These are phyloP conservation scores for Myotis davidii DNA, from an alignment of 2,113 vertebrate species.

Conservation along the genomic window DNA sequence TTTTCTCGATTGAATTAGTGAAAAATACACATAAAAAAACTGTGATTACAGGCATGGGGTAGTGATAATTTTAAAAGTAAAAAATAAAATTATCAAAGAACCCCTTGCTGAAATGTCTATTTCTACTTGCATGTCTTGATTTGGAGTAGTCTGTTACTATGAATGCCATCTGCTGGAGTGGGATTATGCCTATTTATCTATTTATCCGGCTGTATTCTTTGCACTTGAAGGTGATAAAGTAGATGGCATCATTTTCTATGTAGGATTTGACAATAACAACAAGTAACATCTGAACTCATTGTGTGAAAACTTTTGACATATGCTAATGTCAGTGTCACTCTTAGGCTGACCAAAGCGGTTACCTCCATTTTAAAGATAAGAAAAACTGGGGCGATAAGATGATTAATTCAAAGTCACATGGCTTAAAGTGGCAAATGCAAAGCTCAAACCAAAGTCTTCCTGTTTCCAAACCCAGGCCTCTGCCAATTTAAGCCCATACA, in stretches of 20 bases:
- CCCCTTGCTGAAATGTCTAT: background rate
- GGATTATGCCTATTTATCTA: background rate
- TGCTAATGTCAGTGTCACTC: background rate
- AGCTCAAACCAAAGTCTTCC: background rate
- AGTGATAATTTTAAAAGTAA: constrained; percentile 1
- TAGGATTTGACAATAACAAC: background rate
- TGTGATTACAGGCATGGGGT: background rate
- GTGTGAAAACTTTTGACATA: background rate
- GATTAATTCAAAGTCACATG: background rate
- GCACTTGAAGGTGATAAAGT: background rate
- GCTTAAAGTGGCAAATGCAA: background rate
- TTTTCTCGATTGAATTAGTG: background rate
- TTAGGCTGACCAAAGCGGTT: background rate
- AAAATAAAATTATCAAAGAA: background rate
- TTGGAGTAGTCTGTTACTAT: background rate
- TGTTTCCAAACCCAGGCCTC: background rate
- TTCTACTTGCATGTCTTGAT: background rate
- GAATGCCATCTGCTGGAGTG: background rate
- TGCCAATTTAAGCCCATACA: background rate
- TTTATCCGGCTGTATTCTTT: background rate
- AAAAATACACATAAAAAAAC: background rate
- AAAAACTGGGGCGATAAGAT: background rate
- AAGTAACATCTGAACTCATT: background rate
- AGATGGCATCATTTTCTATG: background rate
- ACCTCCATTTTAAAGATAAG: constrained; percentile 51